These are phyloP conservation scores for Agonopterix heracliana DNA, from an alignment of 2,888 invertebrate genomes.

Conservation along the genomic window DNA sequence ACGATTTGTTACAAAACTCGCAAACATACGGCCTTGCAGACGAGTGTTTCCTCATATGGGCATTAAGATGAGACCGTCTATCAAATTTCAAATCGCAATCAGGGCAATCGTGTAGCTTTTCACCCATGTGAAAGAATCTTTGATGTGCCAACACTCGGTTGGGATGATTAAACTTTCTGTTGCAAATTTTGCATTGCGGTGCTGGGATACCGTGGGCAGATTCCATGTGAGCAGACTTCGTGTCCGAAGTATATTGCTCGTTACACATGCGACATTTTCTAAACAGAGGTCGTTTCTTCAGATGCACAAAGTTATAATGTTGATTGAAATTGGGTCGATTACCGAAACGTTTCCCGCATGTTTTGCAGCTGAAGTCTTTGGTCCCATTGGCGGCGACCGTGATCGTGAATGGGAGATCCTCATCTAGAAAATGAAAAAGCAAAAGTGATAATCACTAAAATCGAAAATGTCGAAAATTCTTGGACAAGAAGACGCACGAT, in stretches of 20 bases:
- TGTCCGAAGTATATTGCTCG: slow-evolving; percentile 1
- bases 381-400: slow-evolving; percentile 8
- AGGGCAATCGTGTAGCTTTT: slow-evolving; percentile 25
- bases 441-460: too few relatives aligned
- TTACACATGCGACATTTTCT: slow-evolving; percentile 5
- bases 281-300: slow-evolving; percentile 1
- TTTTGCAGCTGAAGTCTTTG: slow-evolving; percentile 3
- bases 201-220: slow-evolving; percentile 20
- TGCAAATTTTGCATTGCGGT: slow-evolving; percentile 25
- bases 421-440: too few relatives aligned
- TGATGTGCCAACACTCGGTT: slow-evolving; percentile 32
- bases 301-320: slow-evolving; percentile 6
- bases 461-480: too few relatives aligned
- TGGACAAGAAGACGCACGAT: too few relatives aligned
- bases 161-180: slow-evolving; percentile 22
- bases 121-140: slow-evolving; percentile 37
- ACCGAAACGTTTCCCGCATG: slow-evolving; percentile 2
- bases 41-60: slow-evolving; percentile 26
- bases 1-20: slow-evolving; percentile 35
- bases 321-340: slow-evolving; percentile 1
- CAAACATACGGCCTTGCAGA: slow-evolving; percentile 31
- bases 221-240: slow-evolving; percentile 25
- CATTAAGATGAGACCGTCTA: slow-evolving; percentile 13
- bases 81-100: slow-evolving; percentile 26
- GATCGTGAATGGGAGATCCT: too few relatives aligned